Conservation (phyloP, 2,888 invertebrate species). For the Tineola bisselliella region DNA sequence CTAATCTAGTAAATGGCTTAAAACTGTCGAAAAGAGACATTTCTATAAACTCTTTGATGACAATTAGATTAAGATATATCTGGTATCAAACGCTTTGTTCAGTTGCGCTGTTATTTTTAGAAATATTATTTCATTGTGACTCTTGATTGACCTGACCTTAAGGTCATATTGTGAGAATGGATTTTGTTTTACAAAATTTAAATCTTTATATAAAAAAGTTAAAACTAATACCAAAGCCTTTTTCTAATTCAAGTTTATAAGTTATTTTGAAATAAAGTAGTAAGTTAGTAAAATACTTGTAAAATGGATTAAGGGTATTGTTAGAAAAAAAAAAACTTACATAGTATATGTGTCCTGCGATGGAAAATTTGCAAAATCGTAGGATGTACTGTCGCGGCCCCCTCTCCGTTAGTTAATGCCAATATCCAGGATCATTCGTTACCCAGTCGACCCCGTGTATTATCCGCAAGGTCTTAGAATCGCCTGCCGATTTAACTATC, state of each 20-base stretch:
- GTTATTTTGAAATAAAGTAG: too few relatives aligned
- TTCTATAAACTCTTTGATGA: too few relatives aligned
- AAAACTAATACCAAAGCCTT: too few relatives aligned
- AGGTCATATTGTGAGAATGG: neutral
- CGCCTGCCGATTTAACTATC: slow-evolving; percentile 60
- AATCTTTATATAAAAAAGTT: too few relatives aligned
- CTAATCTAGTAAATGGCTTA: too few relatives aligned
- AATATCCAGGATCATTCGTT: neutral
- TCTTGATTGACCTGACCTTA: neutral
- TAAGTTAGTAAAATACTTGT: too few relatives aligned
- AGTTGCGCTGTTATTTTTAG: neutral
- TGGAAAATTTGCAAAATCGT: neutral
- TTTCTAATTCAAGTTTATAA: too few relatives aligned
- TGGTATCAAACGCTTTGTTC: neutral
- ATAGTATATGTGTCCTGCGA: neutral
- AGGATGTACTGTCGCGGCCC: slow-evolving; percentile 21
- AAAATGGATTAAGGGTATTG: too few relatives aligned
- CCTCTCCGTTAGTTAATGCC: slow-evolving; percentile 39
- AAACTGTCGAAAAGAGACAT: too few relatives aligned
- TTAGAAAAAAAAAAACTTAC: neutral
- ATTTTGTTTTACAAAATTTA: too few relatives aligned
- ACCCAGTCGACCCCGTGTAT: slow-evolving; percentile 42
- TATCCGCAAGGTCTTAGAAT: slow-evolving; percentile 62
- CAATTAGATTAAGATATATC: too few relatives aligned
- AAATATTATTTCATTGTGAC: neutral